phyloP scores from a whole-genome alignment of 1,140 invertebrate species.

The Hyles euphorbiae region DNA sequence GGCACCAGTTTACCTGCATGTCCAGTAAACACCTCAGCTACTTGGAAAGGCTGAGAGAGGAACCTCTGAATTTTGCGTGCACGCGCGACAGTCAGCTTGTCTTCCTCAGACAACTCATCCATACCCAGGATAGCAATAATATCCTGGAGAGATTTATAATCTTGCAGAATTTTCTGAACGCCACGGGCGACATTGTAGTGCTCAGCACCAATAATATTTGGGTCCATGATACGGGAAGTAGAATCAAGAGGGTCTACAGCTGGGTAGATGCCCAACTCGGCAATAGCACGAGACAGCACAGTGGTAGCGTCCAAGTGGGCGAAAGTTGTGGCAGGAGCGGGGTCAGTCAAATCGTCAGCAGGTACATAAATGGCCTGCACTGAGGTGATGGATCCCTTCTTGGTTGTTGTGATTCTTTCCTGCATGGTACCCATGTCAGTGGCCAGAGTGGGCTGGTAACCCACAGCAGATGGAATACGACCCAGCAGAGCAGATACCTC shows the following conservation, averaged over 20 bases:
- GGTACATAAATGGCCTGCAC: constrained; percentile 99
- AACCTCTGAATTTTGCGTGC: constrained; percentile 99
- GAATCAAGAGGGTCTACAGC: constrained; percentile 99
- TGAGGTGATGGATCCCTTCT: constrained; percentile 98
- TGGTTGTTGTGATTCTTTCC: constrained; percentile 99
- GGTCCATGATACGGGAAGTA: constrained; percentile 98
- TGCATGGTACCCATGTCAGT: constrained; percentile 99
- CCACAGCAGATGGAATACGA: constrained; percentile 99
- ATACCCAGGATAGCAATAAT: constrained; percentile 99
- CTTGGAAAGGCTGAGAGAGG: constrained; percentile 98
- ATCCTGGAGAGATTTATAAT: constrained; percentile 97
- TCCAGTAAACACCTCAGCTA: constrained; percentile 95
- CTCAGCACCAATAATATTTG: constrained; percentile 95
- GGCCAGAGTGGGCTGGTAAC: constrained; percentile 98
- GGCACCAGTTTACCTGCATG: constrained; percentile 95
- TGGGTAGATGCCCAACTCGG: constrained; percentile 95
- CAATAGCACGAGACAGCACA: constrained; percentile 97
- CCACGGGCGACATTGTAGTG: constrained; percentile 97
- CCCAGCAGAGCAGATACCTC: constrained; percentile 97
- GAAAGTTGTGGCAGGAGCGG: constrained; percentile 98
- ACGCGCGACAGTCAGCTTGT: constrained; percentile 96
- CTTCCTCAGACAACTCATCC: constrained; percentile 99
- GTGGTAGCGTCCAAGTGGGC: constrained; percentile 99
- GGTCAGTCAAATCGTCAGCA: constrained; percentile 99
- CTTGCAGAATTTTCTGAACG: constrained; percentile 98